Conservation (phyloP, 2,888 invertebrate species). For the Empis stercorea region DNA sequence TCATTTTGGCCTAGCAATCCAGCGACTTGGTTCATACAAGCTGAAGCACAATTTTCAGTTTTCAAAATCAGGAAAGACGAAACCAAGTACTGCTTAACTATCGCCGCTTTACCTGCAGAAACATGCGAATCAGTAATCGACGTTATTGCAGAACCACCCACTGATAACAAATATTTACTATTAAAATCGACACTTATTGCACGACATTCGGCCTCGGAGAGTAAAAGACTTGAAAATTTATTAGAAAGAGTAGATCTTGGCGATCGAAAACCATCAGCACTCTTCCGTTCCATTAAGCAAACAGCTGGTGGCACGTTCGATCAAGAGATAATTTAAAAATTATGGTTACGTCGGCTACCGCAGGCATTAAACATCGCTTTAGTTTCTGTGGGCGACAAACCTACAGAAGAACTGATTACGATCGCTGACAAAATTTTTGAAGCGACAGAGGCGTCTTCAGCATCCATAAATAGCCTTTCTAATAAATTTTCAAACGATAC, state of each 20-base stretch:
- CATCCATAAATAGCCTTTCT: too few relatives aligned
- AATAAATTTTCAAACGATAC: too few relatives aligned
- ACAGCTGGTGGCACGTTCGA: constrained; percentile 1
- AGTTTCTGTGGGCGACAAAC: constrained; percentile 1
- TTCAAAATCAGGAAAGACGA: neutral
- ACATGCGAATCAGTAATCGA: constrained; percentile 4
- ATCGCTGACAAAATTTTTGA: constrained; percentile 4
- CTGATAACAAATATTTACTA: constrained; percentile 1
- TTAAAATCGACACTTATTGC: neutral
- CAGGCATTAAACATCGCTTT: constrained; percentile 6
- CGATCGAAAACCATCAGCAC: constrained; percentile 3
- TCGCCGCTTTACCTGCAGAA: constrained; percentile 1
- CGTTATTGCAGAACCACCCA: neutral
- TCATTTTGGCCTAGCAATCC: constrained; percentile 1
- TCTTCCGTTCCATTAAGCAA: constrained; percentile 1
- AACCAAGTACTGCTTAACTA: neutral
- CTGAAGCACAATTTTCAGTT: constrained; percentile 2
- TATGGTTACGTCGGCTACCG: constrained; percentile 2
- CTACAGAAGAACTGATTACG: neutral
- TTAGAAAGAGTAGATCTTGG: constrained; percentile 4
- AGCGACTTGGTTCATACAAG: constrained; percentile 3
- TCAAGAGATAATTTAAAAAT: neutral
- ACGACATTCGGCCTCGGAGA: neutral
- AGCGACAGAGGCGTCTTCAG: neutral
- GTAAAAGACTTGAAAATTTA: neutral